Conservation (phyloP, 2,113 vertebrate genomes). For the Loxodonta africana region DNA sequence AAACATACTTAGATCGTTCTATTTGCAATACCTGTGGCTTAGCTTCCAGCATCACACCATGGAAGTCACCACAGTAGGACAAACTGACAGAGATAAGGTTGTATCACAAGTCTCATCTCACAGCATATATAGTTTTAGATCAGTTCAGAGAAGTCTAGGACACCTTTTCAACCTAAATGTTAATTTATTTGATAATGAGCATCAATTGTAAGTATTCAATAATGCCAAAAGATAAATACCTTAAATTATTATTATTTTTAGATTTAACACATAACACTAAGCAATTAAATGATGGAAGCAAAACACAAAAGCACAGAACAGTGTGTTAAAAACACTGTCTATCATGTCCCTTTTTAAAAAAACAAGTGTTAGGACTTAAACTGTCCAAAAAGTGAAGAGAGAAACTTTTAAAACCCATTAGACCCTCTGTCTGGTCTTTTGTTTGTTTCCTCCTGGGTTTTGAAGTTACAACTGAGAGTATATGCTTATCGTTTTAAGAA, state of each 20-base stretch:
- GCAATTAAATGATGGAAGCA: slow-evolving; percentile 23
- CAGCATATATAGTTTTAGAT: slow-evolving; percentile 48
- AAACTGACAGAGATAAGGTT: not conserved
- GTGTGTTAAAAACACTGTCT: not conserved
- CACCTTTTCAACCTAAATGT: slow-evolving; percentile 33
- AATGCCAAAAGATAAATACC: slow-evolving; percentile 32
- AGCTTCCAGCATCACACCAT: no score
- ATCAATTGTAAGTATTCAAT: slow-evolving; percentile 14
- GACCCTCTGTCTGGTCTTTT: not conserved
- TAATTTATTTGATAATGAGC: slow-evolving; percentile 53
- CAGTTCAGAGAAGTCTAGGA: slow-evolving; percentile 37
- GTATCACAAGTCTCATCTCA: not conserved
- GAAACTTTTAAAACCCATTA: slow-evolving; percentile 37
- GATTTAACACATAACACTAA: slow-evolving; percentile 50
- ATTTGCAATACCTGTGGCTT: no score
- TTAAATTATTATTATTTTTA: slow-evolving; percentile 53
- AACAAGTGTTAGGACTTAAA: not conserved
- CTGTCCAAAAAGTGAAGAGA: not conserved
- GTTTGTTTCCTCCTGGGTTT: slow-evolving; percentile 57
- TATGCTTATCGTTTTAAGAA: not conserved
- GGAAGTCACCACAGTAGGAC: no score
- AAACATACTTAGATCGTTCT: slow-evolving; percentile 44
- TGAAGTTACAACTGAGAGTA: not conserved
- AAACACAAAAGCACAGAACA: slow-evolving; percentile 50
- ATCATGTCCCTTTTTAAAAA: slow-evolving; percentile 34